These are phyloP conservation scores for Falcunculus frontatus DNA, from an alignment of 2,113 vertebrate species.

Conservation along the genomic window DNA sequence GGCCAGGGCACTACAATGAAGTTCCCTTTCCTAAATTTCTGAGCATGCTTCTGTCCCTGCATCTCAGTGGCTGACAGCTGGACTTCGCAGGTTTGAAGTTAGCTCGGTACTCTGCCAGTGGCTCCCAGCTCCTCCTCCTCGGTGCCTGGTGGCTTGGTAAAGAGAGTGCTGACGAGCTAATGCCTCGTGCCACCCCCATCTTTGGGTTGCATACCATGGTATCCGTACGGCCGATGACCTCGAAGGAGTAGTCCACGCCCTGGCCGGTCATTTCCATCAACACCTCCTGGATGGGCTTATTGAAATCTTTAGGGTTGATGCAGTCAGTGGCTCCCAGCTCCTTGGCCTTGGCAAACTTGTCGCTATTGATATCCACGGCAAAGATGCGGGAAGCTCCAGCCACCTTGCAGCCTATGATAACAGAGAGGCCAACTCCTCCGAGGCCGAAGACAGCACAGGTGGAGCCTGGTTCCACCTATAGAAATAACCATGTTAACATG, in stretches of 20 bases:
- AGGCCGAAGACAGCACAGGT: constrained; percentile 83
- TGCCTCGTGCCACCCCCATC: background rate
- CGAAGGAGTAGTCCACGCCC: constrained; percentile 84
- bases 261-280: constrained; percentile 69
- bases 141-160: background rate
- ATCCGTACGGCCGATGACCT: constrained; percentile 75
- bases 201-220: constrained; percentile 76
- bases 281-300: constrained; percentile 76
- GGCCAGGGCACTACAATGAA: background rate
- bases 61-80: background rate
- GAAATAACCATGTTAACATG: background rate
- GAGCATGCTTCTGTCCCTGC: background rate
- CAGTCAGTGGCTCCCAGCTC: constrained; percentile 82
- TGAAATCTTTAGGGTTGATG: constrained; percentile 76
- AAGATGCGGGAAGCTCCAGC: constrained; percentile 90
- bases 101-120: background rate
- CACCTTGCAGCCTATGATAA: constrained; percentile 84
- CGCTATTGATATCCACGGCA: constrained; percentile 75
- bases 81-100: background rate
- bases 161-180: background rate
- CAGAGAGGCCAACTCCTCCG: constrained; percentile 82
- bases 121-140: background rate
- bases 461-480: constrained; percentile 80
- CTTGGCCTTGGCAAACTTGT: constrained; percentile 77
- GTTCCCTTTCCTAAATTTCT: background rate